These are phyloP conservation scores for Eonycteris spelaea DNA, from an alignment of 2,113 vertebrate species.

Conservation along the genomic window DNA sequence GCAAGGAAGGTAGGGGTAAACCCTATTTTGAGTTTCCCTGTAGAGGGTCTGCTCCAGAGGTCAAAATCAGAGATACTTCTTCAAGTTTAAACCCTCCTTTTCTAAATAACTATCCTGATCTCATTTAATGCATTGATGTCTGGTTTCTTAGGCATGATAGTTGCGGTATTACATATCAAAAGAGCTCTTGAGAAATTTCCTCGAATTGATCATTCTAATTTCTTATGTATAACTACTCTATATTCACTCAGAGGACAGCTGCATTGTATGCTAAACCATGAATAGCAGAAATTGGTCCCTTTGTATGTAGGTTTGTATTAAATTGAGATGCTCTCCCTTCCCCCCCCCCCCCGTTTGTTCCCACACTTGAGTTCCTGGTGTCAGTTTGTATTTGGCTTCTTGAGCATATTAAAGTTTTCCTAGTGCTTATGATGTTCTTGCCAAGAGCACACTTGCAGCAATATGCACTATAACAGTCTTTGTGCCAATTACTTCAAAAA, in stretches of 20 bases:
- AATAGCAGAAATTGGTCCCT: constrained; percentile 88
- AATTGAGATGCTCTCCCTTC: constrained; percentile 86
- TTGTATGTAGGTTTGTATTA: constrained; percentile 89
- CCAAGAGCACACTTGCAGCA: constrained; percentile 91
- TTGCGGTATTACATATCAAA: constrained; percentile 87
- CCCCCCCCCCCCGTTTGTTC: constrained; percentile 80
- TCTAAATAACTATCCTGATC: constrained; percentile 84
- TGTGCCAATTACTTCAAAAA: constrained; percentile 90
- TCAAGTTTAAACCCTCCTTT: constrained; percentile 83
- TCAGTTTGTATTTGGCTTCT: constrained; percentile 91
- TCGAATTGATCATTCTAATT: constrained; percentile 88
- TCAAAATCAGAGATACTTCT: constrained; percentile 86
- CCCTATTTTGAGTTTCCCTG: constrained; percentile 72
- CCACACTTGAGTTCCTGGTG: constrained; percentile 85
- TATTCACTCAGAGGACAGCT: constrained; percentile 86
- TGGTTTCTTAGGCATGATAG: constrained; percentile 86
- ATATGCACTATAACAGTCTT: constrained; percentile 83
- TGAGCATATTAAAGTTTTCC: constrained; percentile 91
- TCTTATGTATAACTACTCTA: constrained; percentile 89
- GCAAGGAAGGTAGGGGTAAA: constrained; percentile 62
- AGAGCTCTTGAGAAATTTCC: constrained; percentile 86
- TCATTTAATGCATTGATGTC: constrained; percentile 87
- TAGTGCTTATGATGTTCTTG: constrained; percentile 90
- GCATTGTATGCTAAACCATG: constrained; percentile 87
- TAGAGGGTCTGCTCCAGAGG: constrained; percentile 81